phyloP scores from a whole-genome alignment of 2,797 vertebrate species.

The Notoglanidium macrostoma region DNA sequence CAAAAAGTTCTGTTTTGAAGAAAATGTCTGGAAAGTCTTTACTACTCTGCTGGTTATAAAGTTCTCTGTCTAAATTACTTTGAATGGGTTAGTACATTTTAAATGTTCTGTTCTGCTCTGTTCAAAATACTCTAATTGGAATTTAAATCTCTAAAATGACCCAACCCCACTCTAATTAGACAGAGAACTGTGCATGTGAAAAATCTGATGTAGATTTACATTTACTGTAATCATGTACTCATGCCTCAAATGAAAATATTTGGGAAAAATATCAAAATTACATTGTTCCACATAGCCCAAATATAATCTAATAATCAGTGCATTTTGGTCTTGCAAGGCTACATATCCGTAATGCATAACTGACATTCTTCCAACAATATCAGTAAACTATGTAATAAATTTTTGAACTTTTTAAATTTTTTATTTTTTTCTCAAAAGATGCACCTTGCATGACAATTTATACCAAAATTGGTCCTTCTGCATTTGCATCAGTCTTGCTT shows the following conservation, averaged over 20 bases:
- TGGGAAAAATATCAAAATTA: background rate
- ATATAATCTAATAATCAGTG: no score
- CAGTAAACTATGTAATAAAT: background rate
- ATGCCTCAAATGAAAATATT: background rate
- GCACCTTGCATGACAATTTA: constrained; percentile 10
- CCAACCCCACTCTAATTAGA: background rate
- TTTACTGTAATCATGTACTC: background rate
- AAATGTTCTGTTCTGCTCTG: background rate
- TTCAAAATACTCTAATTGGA: background rate
- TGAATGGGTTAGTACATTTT: background rate
- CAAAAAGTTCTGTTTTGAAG: background rate
- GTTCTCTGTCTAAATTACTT: background rate
- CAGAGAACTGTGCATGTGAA: background rate
- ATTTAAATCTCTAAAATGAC: background rate
- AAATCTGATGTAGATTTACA: background rate
- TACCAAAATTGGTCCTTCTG: background rate
- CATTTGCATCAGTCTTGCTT: constrained; percentile 1
- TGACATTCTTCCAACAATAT: background rate
- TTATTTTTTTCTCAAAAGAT: background rate
- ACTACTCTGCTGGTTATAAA: background rate
- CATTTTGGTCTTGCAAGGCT: background rate
- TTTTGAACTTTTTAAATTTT: background rate
- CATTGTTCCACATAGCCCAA: background rate
- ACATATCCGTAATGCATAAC: background rate
- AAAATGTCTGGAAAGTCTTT: background rate